These are phyloP conservation scores for Barnardius zonarius DNA, from an alignment of 2,113 vertebrate species.

Conservation along the genomic window DNA sequence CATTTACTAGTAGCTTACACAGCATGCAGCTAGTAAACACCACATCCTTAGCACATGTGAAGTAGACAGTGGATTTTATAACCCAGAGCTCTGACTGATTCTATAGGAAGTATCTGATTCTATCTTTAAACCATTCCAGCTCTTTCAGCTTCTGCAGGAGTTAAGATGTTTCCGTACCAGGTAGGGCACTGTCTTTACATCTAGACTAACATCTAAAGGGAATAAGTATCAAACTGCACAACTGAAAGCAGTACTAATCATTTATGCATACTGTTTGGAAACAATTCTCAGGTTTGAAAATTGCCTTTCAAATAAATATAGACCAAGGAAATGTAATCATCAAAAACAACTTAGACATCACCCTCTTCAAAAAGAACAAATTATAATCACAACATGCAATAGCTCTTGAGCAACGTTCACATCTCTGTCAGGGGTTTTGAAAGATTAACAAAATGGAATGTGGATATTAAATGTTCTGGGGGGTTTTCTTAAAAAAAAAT, in stretches of 20 bases:
- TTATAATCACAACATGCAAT: neutral
- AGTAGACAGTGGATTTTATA: neutral
- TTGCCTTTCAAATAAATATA: neutral
- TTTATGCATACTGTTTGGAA: conserved; percentile 39
- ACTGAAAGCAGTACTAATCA: conserved; percentile 24
- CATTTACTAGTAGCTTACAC: neutral
- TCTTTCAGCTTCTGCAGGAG: neutral
- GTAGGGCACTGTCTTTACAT: neutral
- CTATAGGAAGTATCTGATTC: neutral
- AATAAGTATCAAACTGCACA: neutral
- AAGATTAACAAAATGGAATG: neutral
- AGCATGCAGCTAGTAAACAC: neutral
- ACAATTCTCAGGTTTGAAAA: conserved; percentile 46
- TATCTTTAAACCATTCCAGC: neutral
- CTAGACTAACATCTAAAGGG: neutral
- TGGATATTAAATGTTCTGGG: neutral
- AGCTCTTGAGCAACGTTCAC: conserved; percentile 4
- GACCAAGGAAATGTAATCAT: conserved; percentile 29
- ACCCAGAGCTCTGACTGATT: neutral
- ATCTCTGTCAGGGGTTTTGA: neutral
- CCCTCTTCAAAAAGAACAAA: conserved; percentile 50
- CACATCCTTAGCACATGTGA: neutral
- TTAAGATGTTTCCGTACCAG: neutral
- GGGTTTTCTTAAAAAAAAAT: neutral
- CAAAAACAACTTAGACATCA: neutral